Conservation (phyloP, 2,888 invertebrate genomes). For the Volucella zonaria region DNA sequence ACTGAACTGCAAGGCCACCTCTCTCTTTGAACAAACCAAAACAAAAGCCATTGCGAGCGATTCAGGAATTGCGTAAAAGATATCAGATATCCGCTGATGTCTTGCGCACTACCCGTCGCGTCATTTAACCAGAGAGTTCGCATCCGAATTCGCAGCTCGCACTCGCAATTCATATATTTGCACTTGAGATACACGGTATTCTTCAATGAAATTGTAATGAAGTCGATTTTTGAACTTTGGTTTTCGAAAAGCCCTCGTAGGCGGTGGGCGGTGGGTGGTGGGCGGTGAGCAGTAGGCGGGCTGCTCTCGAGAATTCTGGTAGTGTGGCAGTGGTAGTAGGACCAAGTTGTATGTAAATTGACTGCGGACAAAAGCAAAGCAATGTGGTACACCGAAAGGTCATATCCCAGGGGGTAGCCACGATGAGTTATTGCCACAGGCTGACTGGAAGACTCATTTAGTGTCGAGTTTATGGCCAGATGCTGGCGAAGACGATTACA, state of each 20-base stretch:
- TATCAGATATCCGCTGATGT: conserved; percentile 26
- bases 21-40: not conserved
- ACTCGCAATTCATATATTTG: not conserved
- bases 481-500: not conserved
- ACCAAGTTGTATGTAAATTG: not conserved
- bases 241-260: conserved; percentile 24
- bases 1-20: conserved; percentile 13
- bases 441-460: conserved; percentile 8
- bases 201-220: conserved; percentile 69
- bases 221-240: conserved; percentile 62
- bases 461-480: conserved; percentile 26
- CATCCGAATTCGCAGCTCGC: conserved; percentile 11
- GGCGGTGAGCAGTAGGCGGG: no score
- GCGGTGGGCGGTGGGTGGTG: no score
- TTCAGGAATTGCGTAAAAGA: conserved; percentile 15
- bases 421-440: conserved; percentile 11
- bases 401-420: conserved; percentile 6
- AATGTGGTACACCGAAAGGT: conserved; percentile 17
- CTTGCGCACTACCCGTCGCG: conserved; percentile 56
- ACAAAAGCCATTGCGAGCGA: not conserved
- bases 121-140: conserved; percentile 24
- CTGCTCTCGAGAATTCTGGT: no score
- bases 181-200: conserved; percentile 8
- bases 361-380: not conserved
- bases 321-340: not conserved